A percentile compares a stretch with the other conserved stretches of the same genome.
Evolutionary conservation across 2,797 vertebrate species (phyloP).

Genomic region (Micropoecilia bifurca): DNA sequence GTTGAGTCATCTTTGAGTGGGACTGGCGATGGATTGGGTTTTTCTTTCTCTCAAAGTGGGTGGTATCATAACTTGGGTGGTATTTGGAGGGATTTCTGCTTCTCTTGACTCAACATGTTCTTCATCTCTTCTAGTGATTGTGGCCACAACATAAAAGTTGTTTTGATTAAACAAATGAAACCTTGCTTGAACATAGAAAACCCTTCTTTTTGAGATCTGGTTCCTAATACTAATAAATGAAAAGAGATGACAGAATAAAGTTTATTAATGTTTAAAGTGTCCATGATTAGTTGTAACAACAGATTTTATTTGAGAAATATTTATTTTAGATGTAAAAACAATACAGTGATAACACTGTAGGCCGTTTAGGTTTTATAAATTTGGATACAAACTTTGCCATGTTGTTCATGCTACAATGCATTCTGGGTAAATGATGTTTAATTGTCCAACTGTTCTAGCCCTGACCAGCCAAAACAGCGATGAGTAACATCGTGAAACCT

Average conservation of each 20-base stretch:
- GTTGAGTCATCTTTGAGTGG: conserved; percentile 20
- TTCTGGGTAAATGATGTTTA: too few relatives aligned
- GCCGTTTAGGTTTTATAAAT: too few relatives aligned
- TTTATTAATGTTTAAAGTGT: neutral
- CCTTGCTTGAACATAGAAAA: neutral
- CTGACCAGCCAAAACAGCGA: too few relatives aligned
- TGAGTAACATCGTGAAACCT: too few relatives aligned
- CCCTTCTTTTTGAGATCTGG: neutral
- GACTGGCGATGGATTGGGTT: conserved; percentile 45
- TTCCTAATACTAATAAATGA: neutral
- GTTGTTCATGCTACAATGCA: too few relatives aligned
- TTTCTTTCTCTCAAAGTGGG: conserved; percentile 63
- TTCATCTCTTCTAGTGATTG: conserved; percentile 30
- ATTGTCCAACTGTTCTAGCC: too few relatives aligned
- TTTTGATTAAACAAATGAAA: neutral
- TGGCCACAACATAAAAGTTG: neutral
- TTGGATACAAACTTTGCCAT: too few relatives aligned
- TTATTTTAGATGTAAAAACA: too few relatives aligned
- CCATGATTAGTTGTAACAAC: too few relatives aligned
- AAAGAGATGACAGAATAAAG: neutral
- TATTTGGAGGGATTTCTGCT: conserved; percentile 53
- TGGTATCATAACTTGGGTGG: conserved; percentile 72
- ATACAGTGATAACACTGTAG: too few relatives aligned
- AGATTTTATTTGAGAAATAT: too few relatives aligned
- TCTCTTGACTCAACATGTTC: conserved; percentile 35